Evolutionary conservation across 2,797 vertebrate genomes (phyloP), one percentile per base, ranked within the genome.

Genomic region (Schizopygopsis pylzovi): DNA sequence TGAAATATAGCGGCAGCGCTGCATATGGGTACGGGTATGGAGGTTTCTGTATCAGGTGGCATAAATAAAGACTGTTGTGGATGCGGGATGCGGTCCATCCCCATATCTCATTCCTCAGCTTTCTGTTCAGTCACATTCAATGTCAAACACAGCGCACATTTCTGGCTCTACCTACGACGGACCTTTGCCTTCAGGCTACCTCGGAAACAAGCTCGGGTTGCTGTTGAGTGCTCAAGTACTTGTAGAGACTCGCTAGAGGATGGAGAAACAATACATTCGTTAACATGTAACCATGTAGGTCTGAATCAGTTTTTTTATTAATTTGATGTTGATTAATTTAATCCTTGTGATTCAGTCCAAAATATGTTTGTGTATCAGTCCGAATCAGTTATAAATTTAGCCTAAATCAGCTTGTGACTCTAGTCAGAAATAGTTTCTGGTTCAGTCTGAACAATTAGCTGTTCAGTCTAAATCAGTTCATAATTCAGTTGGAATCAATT

Each of bases 41-140:
- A 63, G 25, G 68, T 75, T 78, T 56, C 43, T 67, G 61, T 45
- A 84, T 78, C 82, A 65, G 82, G 63, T 70, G 45, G 49, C 61
- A 67, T 77, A 84, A 70, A 84, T 68, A 84, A 84, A 84, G 49
- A 81, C 16, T 39, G 65, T 72, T 83, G 81, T 75, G 81, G 70
- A 28, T 28, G 81, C 18, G 71, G 79, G 65, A 81, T 39, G 25
- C 18, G 25, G 39, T 22, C 61, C 72, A 65, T 84, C 43, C 73
- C 33, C 73, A 6, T 54, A 67, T 68, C 72, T 77, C 63, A 68
- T 68, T 77, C 61, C 45, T 77, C 33, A 67, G 59, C 61, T 76
- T 39, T 84, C 73, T 52, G 22, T 78, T 78, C 73, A 67, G 22
- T 68, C 37, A 78, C 20, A 77, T 56, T 67, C 47, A 43, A 18